Percentiles rank a stretch among this genome's conserved stretches.
Evolutionary conservation across 2,888 invertebrate species (phyloP).

Genomic region (Belgica antarctica): DNA sequence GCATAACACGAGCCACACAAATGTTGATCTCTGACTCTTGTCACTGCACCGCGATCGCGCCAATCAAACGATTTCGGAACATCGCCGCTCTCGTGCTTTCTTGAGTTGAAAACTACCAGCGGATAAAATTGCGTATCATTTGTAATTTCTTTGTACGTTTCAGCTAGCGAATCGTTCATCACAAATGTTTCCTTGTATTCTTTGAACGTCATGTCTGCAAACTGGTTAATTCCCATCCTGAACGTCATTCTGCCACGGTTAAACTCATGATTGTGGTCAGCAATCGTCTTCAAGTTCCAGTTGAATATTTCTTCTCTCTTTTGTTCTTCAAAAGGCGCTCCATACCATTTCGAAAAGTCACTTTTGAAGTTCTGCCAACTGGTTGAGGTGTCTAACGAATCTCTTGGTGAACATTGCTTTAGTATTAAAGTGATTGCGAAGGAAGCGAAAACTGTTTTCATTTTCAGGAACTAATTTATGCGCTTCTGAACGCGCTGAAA

Average conservation of each 20-base stretch:
- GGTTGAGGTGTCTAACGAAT: too few relatives aligned
- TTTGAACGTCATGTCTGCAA: constrained; percentile 47
- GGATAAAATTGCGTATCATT: too few relatives aligned
- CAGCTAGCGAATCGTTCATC: background rate
- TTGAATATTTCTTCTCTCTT: background rate
- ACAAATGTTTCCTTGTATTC: background rate
- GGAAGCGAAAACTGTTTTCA: too few relatives aligned
- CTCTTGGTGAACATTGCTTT: too few relatives aligned
- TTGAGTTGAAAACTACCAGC: too few relatives aligned
- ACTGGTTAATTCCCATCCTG: constrained; percentile 51
- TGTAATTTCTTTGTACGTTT: too few relatives aligned
- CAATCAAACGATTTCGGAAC: constrained; percentile 64
- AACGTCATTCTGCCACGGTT: constrained; percentile 50
- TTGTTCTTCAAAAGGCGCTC: too few relatives aligned
- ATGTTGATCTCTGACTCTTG: constrained; percentile 77
- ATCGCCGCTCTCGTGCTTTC: background rate
- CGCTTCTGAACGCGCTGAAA: too few relatives aligned
- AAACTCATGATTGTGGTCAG: constrained; percentile 51
- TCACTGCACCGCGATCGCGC: constrained; percentile 75
- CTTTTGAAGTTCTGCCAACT: background rate
- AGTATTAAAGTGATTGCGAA: too few relatives aligned
- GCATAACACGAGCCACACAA: constrained; percentile 84
- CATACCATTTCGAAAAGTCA: too few relatives aligned
- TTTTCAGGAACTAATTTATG: too few relatives aligned
- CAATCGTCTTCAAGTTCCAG: constrained; percentile 46